These are phyloP conservation scores for Apoderus coryli DNA, from an alignment of 2,888 invertebrate genomes.

Conservation along the genomic window DNA sequence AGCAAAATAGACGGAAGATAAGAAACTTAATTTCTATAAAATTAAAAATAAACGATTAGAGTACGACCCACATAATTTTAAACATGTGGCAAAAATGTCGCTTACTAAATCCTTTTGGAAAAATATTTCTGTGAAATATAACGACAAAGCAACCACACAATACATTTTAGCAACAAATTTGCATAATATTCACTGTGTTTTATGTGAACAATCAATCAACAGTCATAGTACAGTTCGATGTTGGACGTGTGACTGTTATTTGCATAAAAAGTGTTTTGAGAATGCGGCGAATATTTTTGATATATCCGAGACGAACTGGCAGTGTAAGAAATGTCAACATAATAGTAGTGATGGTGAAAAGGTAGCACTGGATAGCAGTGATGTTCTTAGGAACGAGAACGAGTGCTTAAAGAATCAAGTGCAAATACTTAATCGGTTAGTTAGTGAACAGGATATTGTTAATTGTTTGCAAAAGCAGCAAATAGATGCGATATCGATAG, in stretches of 20 bases:
- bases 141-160: too few relatives aligned
- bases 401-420: slow-evolving; percentile 19
- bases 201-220: too few relatives aligned
- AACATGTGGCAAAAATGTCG: too few relatives aligned
- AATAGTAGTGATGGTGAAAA: slow-evolving; percentile 14
- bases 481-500: slow-evolving; percentile 11
- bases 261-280: slow-evolving; percentile 20
- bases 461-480: slow-evolving; percentile 19
- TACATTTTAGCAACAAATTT: too few relatives aligned
- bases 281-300: slow-evolving; percentile 18
- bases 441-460: slow-evolving; percentile 19
- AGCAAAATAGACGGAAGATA: too few relatives aligned
- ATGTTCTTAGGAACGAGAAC: slow-evolving; percentile 18
- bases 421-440: slow-evolving; percentile 16
- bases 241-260: slow-evolving; percentile 16
- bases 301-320: slow-evolving; percentile 17
- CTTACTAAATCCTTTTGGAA: too few relatives aligned
- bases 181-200: too few relatives aligned
- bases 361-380: slow-evolving; percentile 13
- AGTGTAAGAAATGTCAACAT: slow-evolving; percentile 17
- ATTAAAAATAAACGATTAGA: too few relatives aligned
- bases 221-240: slow-evolving; percentile 20
- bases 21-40: too few relatives aligned
- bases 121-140: too few relatives aligned
- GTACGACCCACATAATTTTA: too few relatives aligned